Evolutionary conservation across 2,888 invertebrate species (phyloP), one percentile per base, ranked within the genome.

Genomic region (Heliconius hortense): DNA sequence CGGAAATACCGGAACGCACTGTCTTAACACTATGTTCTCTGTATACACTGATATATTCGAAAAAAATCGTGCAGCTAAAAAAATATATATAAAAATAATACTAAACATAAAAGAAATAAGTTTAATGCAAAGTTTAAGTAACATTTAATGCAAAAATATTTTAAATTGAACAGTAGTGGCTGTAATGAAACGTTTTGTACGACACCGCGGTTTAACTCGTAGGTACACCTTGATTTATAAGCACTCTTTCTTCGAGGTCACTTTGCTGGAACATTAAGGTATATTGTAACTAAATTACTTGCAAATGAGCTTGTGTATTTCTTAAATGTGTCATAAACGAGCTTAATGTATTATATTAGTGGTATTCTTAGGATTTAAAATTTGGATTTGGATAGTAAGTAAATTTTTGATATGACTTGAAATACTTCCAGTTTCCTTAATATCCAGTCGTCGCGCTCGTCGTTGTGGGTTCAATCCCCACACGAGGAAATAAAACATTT

Each of bases 211-310:
- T 48, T 64, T 71, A 35, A 64, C 24, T 31, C 28, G 74, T 56
- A 67, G 78, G 74, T 74, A 78, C 39, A 72, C 69, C 60, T 73
- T 78, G 76, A 78, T 78, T 78, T 76, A 78, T 72, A 31, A 39
- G 15, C 24, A 68, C 31, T 28, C 48, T 73, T 73, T 67, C 72
- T 68, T 62, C 67, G 67, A 73, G 69, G 72, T 73, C 72, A 76
- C 63, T 56, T 71, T 21, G 66, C 56, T 59, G 56, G 53, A 74
- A 74, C 56, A 64, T n/a, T 39, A 64, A 59, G 59, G 71, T 63
- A 62, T 66, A 43, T 69, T 53, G 31, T 69, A 53, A 53, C 68
- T 2, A 56, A 69, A 53, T 53, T 53, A 53, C 21, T 31, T 69
- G 31, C 63, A 64, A 72, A 64, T 72, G 64, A 48, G 53, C n/a